These are phyloP conservation scores for Mohoua ochrocephala DNA, from an alignment of 2,113 vertebrate genomes.

Conservation along the genomic window DNA sequence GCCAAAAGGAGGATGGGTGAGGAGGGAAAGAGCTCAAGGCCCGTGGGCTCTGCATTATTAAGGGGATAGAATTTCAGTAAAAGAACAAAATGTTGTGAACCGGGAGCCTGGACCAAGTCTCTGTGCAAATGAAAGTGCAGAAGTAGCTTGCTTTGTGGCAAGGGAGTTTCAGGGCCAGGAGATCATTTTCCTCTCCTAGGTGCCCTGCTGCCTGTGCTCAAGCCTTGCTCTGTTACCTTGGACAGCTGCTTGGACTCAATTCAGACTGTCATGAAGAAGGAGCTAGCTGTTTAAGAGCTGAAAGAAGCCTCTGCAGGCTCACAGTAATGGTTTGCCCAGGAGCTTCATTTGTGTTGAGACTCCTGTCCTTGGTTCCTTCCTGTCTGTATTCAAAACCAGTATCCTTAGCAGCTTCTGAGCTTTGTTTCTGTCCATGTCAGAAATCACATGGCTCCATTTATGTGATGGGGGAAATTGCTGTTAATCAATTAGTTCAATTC, in stretches of 20 bases:
- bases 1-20: not conserved
- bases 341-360: not conserved
- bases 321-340: not conserved
- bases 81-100: not conserved
- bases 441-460: not conserved
- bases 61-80: not conserved
- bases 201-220: not conserved
- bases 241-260: not conserved
- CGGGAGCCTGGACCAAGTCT: not conserved
- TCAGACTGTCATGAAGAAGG: not conserved
- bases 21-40: not conserved
- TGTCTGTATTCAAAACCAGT: not conserved
- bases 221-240: not conserved
- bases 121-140: not conserved
- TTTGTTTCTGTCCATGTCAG: not conserved
- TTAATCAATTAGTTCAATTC: constrained; percentile 4
- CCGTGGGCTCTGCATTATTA: not conserved
- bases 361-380: not conserved
- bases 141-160: not conserved
- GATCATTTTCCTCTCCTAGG: not conserved
- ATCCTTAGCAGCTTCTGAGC: not conserved
- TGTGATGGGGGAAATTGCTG: not conserved
- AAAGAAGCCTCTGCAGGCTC: not conserved
- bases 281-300: not conserved
- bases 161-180: not conserved